phyloP scores from a whole-genome alignment of 1,140 invertebrate species.

The Pseudoatta argentina region DNA sequence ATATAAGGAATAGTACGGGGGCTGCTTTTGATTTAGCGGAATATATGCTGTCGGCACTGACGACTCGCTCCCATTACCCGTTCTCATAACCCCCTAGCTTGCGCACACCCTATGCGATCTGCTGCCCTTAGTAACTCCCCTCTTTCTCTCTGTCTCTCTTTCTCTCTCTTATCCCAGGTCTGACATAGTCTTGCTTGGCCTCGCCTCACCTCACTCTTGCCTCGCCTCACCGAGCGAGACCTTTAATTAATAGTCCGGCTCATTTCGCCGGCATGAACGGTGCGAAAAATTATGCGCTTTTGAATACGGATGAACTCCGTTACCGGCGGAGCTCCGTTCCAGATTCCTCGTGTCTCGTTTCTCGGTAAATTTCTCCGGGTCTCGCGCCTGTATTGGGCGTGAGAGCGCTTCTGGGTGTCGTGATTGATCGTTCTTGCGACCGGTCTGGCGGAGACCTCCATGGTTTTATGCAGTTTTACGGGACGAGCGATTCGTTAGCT shows the following conservation, averaged over 20 bases:
- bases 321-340: slow-evolving; percentile 26
- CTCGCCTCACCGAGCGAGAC: slow-evolving; percentile 57
- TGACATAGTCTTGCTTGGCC: neutral
- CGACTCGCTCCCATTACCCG: slow-evolving; percentile 79
- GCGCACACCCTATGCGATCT: slow-evolving; percentile 31
- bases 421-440: slow-evolving; percentile 43
- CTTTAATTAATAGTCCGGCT: slow-evolving; percentile 81
- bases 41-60: slow-evolving; percentile 84
- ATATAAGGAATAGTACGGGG: slow-evolving; percentile 76
- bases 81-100: slow-evolving; percentile 37
- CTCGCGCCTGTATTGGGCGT: slow-evolving; percentile 39
- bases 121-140: slow-evolving; percentile 60
- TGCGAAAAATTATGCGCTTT: slow-evolving; percentile 79
- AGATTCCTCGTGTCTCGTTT: slow-evolving; percentile 34
- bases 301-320: slow-evolving; percentile 76
- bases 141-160: neutral
- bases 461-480: slow-evolving; percentile 64
- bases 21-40: slow-evolving; percentile 85
- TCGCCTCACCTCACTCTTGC: neutral
- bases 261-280: slow-evolving; percentile 67
- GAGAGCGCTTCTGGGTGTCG: slow-evolving; percentile 49
- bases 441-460: slow-evolving; percentile 35
- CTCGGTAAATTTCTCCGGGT: slow-evolving; percentile 29
- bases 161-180: slow-evolving; percentile 32
- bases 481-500: slow-evolving; percentile 59